These are phyloP conservation scores for Heterotis niloticus DNA, from an alignment of 2,113 vertebrate genomes.

Conservation along the genomic window DNA sequence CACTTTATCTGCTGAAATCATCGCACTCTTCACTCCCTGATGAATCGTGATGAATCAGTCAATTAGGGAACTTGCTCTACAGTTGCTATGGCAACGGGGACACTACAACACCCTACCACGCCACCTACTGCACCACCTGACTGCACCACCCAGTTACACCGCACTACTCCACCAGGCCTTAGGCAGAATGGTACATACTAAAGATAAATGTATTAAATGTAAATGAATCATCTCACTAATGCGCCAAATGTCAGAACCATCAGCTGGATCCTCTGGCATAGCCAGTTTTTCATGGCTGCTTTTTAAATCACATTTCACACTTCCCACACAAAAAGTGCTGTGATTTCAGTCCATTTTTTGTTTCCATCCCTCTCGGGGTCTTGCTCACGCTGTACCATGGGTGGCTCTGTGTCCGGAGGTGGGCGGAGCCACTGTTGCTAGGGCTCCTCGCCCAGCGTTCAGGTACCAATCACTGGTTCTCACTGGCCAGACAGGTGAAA, in stretches of 20 bases:
- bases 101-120: neutral
- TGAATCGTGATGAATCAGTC: no score
- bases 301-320: conserved; percentile 14
- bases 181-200: neutral
- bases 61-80: no score
- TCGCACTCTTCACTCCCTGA: no score
- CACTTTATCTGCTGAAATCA: no score
- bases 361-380: neutral
- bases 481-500: neutral
- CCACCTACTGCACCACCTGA: neutral
- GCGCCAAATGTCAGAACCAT: neutral
- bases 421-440: neutral
- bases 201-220: neutral
- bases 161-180: no score
- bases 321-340: neutral
- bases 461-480: neutral
- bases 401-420: neutral
- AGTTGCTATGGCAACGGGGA: no score
- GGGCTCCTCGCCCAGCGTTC: neutral
- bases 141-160: no score
- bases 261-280: neutral
- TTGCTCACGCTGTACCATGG: neutral
- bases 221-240: neutral
- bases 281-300: neutral
- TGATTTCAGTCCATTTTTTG: neutral